These are phyloP conservation scores for Phalacrocorax pelagicus DNA, from an alignment of 2,113 vertebrate genomes.

Conservation along the genomic window DNA sequence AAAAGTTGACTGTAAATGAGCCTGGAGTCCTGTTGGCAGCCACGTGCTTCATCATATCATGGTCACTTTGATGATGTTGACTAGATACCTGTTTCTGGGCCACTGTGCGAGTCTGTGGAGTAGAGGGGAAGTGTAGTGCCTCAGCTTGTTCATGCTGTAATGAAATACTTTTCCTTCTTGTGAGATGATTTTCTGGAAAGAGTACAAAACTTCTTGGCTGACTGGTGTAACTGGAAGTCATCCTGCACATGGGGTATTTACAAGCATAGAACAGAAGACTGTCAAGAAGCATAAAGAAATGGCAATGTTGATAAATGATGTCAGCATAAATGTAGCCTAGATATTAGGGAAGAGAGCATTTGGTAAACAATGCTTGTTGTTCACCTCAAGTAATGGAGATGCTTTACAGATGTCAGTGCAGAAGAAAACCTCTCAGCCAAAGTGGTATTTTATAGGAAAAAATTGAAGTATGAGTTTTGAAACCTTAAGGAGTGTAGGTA, in stretches of 20 bases:
- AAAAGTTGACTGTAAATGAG: neutral
- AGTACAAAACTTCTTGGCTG: neutral
- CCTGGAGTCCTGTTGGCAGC: neutral
- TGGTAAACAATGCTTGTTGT: neutral
- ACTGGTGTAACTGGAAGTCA: neutral
- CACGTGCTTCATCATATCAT: accelerated
- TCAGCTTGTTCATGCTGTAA: neutral
- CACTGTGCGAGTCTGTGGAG: neutral
- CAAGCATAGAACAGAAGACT: neutral
- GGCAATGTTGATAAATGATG: neutral
- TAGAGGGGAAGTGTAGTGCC: neutral
- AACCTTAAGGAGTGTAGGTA: neutral
- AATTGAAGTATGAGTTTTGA: neutral
- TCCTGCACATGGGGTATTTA: neutral
- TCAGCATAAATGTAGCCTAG: neutral
- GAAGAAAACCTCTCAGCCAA: neutral
- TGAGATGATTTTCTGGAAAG: neutral
- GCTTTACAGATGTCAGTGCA: neutral
- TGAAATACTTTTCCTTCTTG: neutral
- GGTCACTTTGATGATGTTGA: neutral
- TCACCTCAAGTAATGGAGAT: neutral
- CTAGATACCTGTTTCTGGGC: neutral
- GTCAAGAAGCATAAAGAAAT: neutral
- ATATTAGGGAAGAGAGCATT: neutral
- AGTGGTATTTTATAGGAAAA: neutral